Evolutionary conservation across 2,888 invertebrate species (phyloP).

Genomic region (Lordiphosa andalusiaca): DNA sequence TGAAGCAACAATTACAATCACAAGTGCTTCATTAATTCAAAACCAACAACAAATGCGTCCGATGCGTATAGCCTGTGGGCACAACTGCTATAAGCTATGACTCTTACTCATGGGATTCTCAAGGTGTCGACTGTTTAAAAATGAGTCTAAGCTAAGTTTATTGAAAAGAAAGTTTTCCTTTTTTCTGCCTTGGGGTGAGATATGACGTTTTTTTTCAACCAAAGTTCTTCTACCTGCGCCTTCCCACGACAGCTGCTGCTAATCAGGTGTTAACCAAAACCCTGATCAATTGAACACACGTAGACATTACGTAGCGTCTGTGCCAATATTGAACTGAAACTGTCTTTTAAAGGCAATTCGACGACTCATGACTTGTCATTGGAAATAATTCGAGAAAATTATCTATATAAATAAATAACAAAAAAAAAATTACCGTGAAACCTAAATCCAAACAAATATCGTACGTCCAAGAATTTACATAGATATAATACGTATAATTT

Average conservation of each 20-base stretch:
- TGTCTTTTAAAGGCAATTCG: constrained; percentile 10
- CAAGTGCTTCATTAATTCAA: too few species aligned
- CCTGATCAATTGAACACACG: constrained; percentile 47
- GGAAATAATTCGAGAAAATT: constrained; percentile 53
- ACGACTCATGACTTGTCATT: constrained; percentile 39
- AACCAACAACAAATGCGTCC: too few species aligned
- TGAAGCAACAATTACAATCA: too few species aligned
- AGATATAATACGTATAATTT: constrained; percentile 1
- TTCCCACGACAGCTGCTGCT: constrained; percentile 24
- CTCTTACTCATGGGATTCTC: too few species aligned
- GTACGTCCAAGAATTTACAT: constrained; percentile 11
- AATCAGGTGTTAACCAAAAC: constrained; percentile 58
- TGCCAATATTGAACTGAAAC: constrained; percentile 42
- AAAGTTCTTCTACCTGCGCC: not conserved
- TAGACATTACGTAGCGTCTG: constrained; percentile 48
- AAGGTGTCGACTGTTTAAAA: too few species aligned
- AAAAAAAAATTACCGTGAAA: constrained; percentile 32
- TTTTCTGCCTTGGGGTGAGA: too few species aligned
- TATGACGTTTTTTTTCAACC: too few species aligned
- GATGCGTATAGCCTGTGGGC: too few species aligned
- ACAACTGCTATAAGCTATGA: too few species aligned
- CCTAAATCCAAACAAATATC: constrained; percentile 20
- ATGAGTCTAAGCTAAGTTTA: too few species aligned
- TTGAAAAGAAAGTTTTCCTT: too few species aligned
- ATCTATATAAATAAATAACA: constrained; percentile 54